Evolutionary conservation across 2,888 invertebrate genomes (phyloP).

Genomic region (Calliopum simillimum): DNA sequence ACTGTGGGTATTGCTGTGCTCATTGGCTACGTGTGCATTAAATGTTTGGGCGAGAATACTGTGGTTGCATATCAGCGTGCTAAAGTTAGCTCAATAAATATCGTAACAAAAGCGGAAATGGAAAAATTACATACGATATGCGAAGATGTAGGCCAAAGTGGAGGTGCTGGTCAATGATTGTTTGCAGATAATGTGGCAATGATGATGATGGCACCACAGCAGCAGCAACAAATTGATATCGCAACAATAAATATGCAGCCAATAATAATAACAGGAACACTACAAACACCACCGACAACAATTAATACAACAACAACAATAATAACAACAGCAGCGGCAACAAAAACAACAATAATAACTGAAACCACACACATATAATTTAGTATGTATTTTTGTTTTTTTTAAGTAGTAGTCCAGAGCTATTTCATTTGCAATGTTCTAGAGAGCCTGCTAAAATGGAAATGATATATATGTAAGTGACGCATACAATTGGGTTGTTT

Average conservation of each 20-base stretch:
- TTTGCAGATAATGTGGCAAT: conserved; percentile 19
- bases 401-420: too few relatives aligned
- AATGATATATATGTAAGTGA: too few relatives aligned
- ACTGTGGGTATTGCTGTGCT: conserved; percentile 85
- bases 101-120: conserved; percentile 69
- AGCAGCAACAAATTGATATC: conserved; percentile 38
- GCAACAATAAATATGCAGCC: conserved; percentile 28
- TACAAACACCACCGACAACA: conserved; percentile 16
- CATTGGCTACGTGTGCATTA: conserved; percentile 86
- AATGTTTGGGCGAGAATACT: conserved; percentile 88
- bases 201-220: conserved; percentile 33
- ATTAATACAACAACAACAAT: conserved; percentile 2
- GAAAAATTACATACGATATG: conserved; percentile 66
- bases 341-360: not conserved
- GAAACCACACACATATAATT: not conserved
- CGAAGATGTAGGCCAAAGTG: conserved; percentile 60
- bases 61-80: conserved; percentile 92
- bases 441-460: too few relatives aligned
- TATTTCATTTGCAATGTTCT: too few relatives aligned
- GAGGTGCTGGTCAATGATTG: conserved; percentile 28
- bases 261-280: not conserved
- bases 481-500: too few relatives aligned
- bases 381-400: too few relatives aligned
- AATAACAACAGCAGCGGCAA: not conserved
- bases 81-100: conserved; percentile 87